Evolutionary conservation across 2,888 invertebrate genomes (phyloP).

Genomic region (Tenthredo amoena): DNA sequence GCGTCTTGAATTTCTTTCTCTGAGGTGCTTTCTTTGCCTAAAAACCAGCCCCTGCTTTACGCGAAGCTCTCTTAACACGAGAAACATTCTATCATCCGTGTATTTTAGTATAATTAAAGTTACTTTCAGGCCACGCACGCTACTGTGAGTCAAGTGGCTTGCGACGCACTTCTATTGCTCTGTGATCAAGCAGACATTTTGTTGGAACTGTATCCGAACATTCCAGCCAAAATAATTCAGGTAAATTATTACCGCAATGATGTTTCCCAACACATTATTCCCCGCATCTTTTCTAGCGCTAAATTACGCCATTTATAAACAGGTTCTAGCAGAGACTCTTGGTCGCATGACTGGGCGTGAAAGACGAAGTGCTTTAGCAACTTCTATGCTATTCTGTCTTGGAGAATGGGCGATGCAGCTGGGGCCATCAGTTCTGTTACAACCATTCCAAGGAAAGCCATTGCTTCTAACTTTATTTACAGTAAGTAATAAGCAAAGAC

Average conservation of each 20-base stretch:
- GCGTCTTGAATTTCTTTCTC: background rate
- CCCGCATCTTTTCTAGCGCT: constrained; percentile 42
- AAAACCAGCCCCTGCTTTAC: background rate
- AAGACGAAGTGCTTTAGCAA: constrained; percentile 82
- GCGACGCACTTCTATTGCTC: constrained; percentile 88
- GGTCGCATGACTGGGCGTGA: constrained; percentile 78
- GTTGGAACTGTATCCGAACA: constrained; percentile 86
- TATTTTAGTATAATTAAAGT: background rate
- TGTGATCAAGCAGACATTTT: constrained; percentile 89
- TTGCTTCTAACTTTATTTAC: constrained; percentile 87
- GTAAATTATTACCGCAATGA: constrained; percentile 68
- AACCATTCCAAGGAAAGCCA: constrained; percentile 80
- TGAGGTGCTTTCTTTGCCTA: background rate
- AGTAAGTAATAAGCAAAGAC: constrained; percentile 76
- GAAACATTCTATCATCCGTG: background rate
- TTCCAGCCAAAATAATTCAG: constrained; percentile 83
- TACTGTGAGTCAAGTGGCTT: constrained; percentile 90
- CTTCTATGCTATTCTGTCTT: constrained; percentile 91
- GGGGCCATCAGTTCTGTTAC: constrained; percentile 83
- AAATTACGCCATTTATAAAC: constrained; percentile 33
- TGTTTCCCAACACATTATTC: constrained; percentile 16
- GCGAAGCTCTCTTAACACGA: background rate
- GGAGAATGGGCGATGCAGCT: constrained; percentile 97
- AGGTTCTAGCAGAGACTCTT: constrained; percentile 80
- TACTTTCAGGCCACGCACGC: constrained; percentile 72